Evolutionary conservation across 30 jellyfish, hydroid and myxozoan genomes (phyloP).

Genomic region (Mastigias papua): DNA sequence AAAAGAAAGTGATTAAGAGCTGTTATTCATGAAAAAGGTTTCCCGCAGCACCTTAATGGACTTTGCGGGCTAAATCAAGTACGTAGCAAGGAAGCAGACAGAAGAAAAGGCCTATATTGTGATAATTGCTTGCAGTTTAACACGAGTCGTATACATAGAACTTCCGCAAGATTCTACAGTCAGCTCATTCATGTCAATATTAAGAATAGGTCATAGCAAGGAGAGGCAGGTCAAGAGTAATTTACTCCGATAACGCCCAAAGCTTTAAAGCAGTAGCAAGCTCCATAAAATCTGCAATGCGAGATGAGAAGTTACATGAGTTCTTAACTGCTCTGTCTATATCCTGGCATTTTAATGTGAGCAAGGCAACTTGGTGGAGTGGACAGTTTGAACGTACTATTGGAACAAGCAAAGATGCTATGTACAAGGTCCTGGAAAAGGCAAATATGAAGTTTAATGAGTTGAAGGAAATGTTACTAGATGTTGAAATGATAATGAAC

Average conservation of each 20-base stretch:
- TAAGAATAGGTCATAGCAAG: slow-evolving; percentile 60
- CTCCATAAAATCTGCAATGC: slow-evolving; percentile 47
- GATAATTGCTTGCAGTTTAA: slow-evolving; percentile 57
- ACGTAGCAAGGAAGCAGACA: slow-evolving; percentile 22
- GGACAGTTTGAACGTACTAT: slow-evolving; percentile 73
- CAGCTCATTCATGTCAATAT: slow-evolving; percentile 21
- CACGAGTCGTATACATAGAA: slow-evolving; percentile 62
- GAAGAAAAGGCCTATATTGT: slow-evolving; percentile 63
- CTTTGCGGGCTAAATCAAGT: slow-evolving; percentile 60
- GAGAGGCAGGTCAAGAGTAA: too few species aligned
- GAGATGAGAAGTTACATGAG: slow-evolving; percentile 20
- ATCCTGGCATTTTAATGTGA: slow-evolving; percentile 70
- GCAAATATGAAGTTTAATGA: too few species aligned
- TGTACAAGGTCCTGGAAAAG: slow-evolving; percentile 73
- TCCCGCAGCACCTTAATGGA: slow-evolving; percentile 49
- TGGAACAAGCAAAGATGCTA: slow-evolving; percentile 38
- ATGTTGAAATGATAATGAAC: too few species aligned
- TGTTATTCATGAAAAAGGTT: slow-evolving; percentile 46
- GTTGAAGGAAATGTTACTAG: too few species aligned
- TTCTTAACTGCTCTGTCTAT: slow-evolving; percentile 14
- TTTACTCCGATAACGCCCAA: too few species aligned
- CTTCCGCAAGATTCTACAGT: slow-evolving; percentile 42
- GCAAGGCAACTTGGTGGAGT: slow-evolving; percentile 81
- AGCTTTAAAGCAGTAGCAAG: slow-evolving; percentile 57
- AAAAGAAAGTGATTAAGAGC: slow-evolving; percentile 3